Evolutionary conservation across 2,888 invertebrate species (phyloP).

Genomic region (Platycnemis pennipes): DNA sequence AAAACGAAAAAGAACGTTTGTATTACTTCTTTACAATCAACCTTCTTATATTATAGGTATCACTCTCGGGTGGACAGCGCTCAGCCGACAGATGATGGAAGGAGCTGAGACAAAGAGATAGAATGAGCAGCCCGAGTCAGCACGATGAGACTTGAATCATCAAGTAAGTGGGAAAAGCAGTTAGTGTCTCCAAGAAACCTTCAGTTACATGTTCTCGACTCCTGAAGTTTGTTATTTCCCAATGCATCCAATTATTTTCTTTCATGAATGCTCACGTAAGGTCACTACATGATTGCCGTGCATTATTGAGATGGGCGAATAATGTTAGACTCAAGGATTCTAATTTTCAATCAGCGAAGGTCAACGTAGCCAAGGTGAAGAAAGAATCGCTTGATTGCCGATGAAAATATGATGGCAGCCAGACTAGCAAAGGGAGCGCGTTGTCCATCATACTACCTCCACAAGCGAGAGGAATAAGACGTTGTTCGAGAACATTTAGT

Average conservation of each 20-base stretch:
- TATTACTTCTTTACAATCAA: too few relatives aligned
- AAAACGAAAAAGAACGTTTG: too few relatives aligned
- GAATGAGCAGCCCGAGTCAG: background rate
- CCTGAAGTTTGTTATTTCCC: background rate
- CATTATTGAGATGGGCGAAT: background rate
- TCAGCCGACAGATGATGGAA: background rate
- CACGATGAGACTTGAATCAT: background rate
- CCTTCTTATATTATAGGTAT: background rate
- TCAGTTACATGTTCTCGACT: background rate
- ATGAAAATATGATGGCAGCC: too few relatives aligned
- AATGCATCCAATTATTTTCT: background rate
- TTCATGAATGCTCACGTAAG: background rate
- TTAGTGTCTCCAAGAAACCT: background rate
- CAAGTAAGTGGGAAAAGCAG: background rate
- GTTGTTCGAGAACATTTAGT: too few relatives aligned
- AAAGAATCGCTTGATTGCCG: background rate
- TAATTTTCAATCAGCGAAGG: background rate
- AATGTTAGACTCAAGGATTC: background rate
- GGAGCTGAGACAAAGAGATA: background rate
- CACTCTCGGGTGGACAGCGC: background rate
- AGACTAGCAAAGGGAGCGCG: too few relatives aligned
- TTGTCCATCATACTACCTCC: too few relatives aligned
- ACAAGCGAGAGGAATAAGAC: too few relatives aligned
- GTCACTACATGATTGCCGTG: background rate
- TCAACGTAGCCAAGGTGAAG: background rate